Evolutionary conservation across 1,140 invertebrate genomes (phyloP).

Genomic region (Bemisia tabaci): DNA sequence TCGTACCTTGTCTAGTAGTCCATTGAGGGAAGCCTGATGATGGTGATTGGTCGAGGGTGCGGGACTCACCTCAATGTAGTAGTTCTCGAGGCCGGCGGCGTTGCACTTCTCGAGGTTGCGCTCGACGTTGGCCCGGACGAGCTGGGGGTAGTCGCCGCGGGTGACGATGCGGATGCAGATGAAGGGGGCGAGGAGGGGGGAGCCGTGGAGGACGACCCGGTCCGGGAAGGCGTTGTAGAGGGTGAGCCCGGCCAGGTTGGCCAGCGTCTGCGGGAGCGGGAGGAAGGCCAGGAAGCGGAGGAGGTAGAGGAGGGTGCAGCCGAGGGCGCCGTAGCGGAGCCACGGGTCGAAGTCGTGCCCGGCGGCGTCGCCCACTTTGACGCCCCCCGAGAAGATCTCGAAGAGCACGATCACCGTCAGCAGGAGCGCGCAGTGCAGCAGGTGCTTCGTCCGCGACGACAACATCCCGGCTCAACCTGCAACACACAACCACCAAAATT

Average conservation of each 20-base stretch:
- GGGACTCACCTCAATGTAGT: conserved; percentile 92
- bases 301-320: conserved; percentile 55
- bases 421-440: conserved; percentile 63
- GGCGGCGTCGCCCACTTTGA: conserved; percentile 46
- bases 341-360: conserved; percentile 58
- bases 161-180: conserved; percentile 93
- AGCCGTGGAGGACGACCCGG: conserved; percentile 78
- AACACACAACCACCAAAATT: background rate
- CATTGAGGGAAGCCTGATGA: no score
- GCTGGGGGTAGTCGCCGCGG: conserved; percentile 82
- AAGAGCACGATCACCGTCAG: conserved; percentile 59
- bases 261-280: conserved; percentile 76
- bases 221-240: conserved; percentile 92
- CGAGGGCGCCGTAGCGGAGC: conserved; percentile 58
- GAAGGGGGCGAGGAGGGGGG: conserved; percentile 82
- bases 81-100: conserved; percentile 86
- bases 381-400: conserved; percentile 62
- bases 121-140: conserved; percentile 78
- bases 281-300: conserved; percentile 70
- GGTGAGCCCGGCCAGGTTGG: conserved; percentile 80
- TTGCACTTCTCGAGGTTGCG: conserved; percentile 81
- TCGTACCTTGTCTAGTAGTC: no score
- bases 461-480: conserved; percentile 32
- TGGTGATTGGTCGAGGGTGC: no score
- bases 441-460: conserved; percentile 51